These are phyloP conservation scores for Phania funesta DNA, from an alignment of 2,888 invertebrate species.

Conservation along the genomic window DNA sequence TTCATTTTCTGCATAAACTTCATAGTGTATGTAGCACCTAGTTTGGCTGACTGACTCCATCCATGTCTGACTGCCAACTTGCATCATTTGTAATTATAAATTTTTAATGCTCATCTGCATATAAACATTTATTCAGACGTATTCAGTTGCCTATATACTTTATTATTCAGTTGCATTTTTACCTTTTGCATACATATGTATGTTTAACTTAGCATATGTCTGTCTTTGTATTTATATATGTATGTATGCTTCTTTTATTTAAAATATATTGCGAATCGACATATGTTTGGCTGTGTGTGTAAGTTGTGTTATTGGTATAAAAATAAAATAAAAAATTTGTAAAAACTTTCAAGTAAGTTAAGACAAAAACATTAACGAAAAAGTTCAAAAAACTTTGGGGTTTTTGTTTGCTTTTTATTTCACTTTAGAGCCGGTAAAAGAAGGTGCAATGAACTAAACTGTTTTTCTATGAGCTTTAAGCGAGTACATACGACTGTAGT, in stretches of 20 bases:
- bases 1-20: constrained; percentile 18
- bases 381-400: constrained; percentile 28
- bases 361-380: constrained; percentile 52
- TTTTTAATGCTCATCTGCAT: constrained; percentile 74
- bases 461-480: background rate
- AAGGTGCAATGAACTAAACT: constrained; percentile 56
- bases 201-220: constrained; percentile 30
- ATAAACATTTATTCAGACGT: constrained; percentile 54
- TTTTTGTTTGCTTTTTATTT: background rate
- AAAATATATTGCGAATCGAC: constrained; percentile 43
- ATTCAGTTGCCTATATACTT: constrained; percentile 17
- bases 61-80: constrained; percentile 57
- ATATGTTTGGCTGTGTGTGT: background rate
- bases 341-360: constrained; percentile 52
- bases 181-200: constrained; percentile 40
- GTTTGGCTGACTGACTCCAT: constrained; percentile 57
- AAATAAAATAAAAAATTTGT: constrained; percentile 11
- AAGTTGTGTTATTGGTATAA: background rate
- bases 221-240: background rate
- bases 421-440: constrained; percentile 17
- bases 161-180: constrained; percentile 35
- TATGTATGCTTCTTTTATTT: constrained; percentile 22
- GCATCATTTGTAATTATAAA: constrained; percentile 76
- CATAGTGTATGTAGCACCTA: constrained; percentile 31
- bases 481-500: background rate